These are phyloP conservation scores for Tinamus guttatus DNA, from an alignment of 2,113 vertebrate genomes.

Conservation along the genomic window DNA sequence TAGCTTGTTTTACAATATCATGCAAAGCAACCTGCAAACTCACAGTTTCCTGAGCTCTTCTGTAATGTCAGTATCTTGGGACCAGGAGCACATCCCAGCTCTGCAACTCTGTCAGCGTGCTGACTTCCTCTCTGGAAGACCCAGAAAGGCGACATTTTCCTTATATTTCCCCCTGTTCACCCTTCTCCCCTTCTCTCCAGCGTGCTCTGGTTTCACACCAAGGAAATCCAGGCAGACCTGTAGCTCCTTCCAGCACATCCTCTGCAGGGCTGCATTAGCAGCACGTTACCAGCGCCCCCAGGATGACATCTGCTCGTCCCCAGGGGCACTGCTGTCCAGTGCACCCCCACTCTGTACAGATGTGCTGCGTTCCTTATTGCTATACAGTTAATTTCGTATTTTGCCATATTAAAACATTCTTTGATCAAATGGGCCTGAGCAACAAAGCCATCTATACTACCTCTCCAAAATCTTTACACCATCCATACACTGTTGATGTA, in stretches of 20 bases:
- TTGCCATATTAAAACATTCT: background rate
- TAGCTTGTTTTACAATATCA: background rate
- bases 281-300: too few species aligned
- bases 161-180: background rate
- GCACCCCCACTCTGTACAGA: background rate
- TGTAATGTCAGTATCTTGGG: background rate
- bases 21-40: background rate
- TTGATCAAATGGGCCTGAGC: background rate
- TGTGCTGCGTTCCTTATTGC: background rate
- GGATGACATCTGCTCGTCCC: rapidly evolving
- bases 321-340: rapidly evolving
- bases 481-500: background rate
- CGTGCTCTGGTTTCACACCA: background rate
- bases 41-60: background rate
- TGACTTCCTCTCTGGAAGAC: background rate
- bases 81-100: background rate
- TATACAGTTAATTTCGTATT: background rate
- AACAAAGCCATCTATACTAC: background rate
- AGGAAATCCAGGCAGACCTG: background rate
- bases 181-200: background rate
- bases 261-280: background rate
- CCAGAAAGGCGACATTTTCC: background rate
- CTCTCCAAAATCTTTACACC: rapidly evolving
- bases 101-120: background rate
- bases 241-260: background rate